A percentile compares a stretch with the other conserved stretches of the same genome.
Evolutionary conservation across 2,888 invertebrate genomes (phyloP).

Genomic region (Eupithecia abbreviata): DNA sequence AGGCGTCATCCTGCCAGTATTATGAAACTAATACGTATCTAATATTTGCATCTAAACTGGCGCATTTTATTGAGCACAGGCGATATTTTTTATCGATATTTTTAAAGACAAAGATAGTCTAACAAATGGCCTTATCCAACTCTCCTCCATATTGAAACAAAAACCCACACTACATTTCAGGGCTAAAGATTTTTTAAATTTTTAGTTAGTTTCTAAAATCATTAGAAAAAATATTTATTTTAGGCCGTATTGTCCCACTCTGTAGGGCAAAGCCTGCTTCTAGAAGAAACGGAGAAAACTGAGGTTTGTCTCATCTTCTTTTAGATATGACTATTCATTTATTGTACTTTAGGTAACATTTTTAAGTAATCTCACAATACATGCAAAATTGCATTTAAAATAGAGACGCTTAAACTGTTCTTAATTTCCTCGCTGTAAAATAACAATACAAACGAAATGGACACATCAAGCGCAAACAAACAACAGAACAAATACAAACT

Average conservation of each 20-base stretch:
- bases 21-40: not conserved
- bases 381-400: not conserved
- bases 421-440: conserved; percentile 29
- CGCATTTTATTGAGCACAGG: not conserved
- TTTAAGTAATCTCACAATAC: not conserved
- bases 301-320: not conserved
- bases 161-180: not conserved
- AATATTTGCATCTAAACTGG: not conserved
- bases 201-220: not conserved
- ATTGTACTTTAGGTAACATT: not conserved
- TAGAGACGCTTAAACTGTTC: conserved; percentile 31
- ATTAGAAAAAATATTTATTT: not conserved
- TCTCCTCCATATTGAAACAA: not conserved
- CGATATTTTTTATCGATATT: not conserved
- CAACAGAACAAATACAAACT: conserved; percentile 48
- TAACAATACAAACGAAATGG: conserved; percentile 38
- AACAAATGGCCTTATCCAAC: not conserved
- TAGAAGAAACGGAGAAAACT: not conserved
- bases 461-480: conserved; percentile 42
- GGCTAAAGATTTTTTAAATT: not conserved
- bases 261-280: not conserved
- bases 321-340: not conserved
- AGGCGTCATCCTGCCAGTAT: not conserved
- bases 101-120: not conserved
- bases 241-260: not conserved